Base-by-base conservation (phyloP, 2,113 vertebrate genomes). In the Machaerirhynchus nigripectus region DNA sequence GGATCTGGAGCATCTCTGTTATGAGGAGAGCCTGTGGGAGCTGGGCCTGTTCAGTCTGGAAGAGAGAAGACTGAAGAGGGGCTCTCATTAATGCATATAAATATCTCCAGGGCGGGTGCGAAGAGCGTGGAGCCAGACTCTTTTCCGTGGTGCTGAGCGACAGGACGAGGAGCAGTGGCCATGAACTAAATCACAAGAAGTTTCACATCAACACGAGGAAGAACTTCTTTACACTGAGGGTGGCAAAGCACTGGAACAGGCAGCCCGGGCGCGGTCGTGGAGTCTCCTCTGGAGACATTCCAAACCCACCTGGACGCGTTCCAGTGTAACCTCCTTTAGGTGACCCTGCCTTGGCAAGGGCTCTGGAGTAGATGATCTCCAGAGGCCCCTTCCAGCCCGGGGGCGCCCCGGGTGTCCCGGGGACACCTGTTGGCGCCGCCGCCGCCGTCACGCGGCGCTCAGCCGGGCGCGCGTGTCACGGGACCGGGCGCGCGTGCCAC, bases 401-500 rank as follows among this genome's bases (percentile, higher is more conserved):
- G 87, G 50, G 3, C 20, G 47, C 21, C 68, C 52, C 79, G 86
- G 75, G 12, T 49, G 74, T 44, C 63, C 80, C 89, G 53, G 65
- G 77, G 71, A 75, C 93, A 93, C 90, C 93, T 95, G 86, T 30
- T 87, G 86, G 82, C 93, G 59, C 77, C 49, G 55, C 64, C 8
- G 33, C 21, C 49, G 49, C 68, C 22, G 40, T 87, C 92, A 92
- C 69, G 92, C 53, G 92, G 1, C 49, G 78, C 82, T 95, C 91
- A 93, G 88, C 94, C 55, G 91, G 64, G 74, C 68, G 63, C 73
- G 82, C 80, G 84, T 63, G 65, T 93, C 94, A 95, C 88, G 84
- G 81, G 91, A 93, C 85, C 56, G 61, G 49, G 82, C 70, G 89
- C 89, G 85, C 89, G 92, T 86, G 89, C 71, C 74, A 3, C 28